Evolutionary conservation across 2,888 invertebrate genomes (phyloP), one percentile per base, ranked within the genome.

Genomic region (Cephonodes hylas): DNA sequence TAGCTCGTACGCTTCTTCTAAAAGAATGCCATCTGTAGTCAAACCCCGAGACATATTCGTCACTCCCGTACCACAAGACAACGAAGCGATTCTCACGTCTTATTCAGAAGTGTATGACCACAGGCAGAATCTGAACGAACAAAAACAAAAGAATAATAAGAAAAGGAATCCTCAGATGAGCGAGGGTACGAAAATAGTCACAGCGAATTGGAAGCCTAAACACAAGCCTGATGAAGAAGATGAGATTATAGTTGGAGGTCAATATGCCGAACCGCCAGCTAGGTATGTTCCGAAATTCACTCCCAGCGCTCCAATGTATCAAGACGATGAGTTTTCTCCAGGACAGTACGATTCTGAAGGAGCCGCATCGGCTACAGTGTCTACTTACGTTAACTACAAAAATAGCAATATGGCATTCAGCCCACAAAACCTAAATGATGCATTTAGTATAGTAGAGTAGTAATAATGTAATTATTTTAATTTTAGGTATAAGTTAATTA

Each of bases 371-470:
- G 83, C 82, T 0, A 76, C 82, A 0, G 80, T 80, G 8, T 91
- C 91, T 0, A 83, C 89, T 1, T 91, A 91, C 59, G 84, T 86
- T 1, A 91, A 91, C 65, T 91, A 91, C 69, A 91, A 89, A 70
- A 79, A 91, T 65, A 86, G 91, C 61, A 92, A 93, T 63, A 77
- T 91, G 79, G 91, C 91, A 1, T 92, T 91, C 57, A 91, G 89
- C 68, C 91, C 91, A 10, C 92, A 93, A 72, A 92, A 92, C 63
- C 69, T 91, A n/a, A 91, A 92, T 61, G 91, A 91, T 68, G 91
- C 84, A 58, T 93, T 92, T 78, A 89, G 91, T 79, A 85, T 88
- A 84, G 76, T 86, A 13, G 81, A 86, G 5, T 27, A 58, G 23
- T 42, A 38, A 42, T n/a, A 22, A 13, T 38, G 3, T 23, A 18